Base-by-base conservation (phyloP, 2,888 invertebrate genomes). In the Ophraella communa region DNA sequence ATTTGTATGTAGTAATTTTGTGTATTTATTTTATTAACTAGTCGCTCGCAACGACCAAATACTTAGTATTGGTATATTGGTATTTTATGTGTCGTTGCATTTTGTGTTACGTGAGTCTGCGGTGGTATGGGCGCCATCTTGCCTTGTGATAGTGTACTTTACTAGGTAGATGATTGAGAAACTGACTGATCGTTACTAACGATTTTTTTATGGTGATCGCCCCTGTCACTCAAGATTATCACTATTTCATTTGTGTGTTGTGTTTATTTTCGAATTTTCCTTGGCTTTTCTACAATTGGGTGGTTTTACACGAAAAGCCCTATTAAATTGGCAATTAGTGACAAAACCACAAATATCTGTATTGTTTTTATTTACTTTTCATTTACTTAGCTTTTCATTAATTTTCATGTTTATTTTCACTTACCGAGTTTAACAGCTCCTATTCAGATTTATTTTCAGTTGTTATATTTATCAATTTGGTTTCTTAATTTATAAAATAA, bases 1-100 rank as follows among this genome's bases (percentile, higher is more conserved):
- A 75, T 76, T 77, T 77, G 74, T 77, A 74, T 80, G 80, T 81
- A 82, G 81, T 80, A 80, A 79, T 80, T 79, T 80, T 71, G 80
- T 81, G 81, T 81, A 79, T 74, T 73, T 70, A 73, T 62, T 76
- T 72, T 71, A 77, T 72, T 75, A 69, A 77, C 80, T 81, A 81
- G 80, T 80, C 80, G 76, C 76, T 74, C 66, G 77, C 77, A 77
- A 77, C 75, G 75, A 74, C 73, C 53, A 55, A 52, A 67, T 51
- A 60, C 23, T 53, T 39, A 23, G 45, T 57, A 49, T 47, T 63
- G 69, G 68, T 72, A 70, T 73, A 69, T 70, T 71, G 70, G 70
- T 30, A 30, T 39, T 17, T 71, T 75, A 71, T 68, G 73, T 71
- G 75, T 73, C 76, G 76, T 76, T 77, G 74, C 74, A 70, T 66